These are phyloP conservation scores for Drosophila kokeensis DNA, from an alignment of 2,888 invertebrate genomes.

Conservation along the genomic window DNA sequence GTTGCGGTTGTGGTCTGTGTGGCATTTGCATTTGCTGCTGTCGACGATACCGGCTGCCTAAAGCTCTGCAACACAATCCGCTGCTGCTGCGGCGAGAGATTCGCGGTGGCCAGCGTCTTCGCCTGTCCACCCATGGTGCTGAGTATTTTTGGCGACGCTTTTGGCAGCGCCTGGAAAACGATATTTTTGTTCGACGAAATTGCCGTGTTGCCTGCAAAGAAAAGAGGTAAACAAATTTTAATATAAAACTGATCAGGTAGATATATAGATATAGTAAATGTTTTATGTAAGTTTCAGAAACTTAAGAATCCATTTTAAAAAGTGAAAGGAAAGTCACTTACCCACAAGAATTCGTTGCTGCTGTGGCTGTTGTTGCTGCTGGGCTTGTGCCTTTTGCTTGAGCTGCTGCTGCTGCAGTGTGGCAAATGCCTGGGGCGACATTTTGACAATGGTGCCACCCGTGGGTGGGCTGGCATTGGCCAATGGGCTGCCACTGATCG, in stretches of 20 bases:
- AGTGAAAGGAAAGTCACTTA: too few species aligned
- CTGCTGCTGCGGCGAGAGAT: slow-evolving; percentile 83
- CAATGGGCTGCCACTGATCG: slow-evolving; percentile 29
- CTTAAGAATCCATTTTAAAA: too few species aligned
- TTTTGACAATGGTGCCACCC: slow-evolving; percentile 79
- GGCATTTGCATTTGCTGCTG: slow-evolving; percentile 12
- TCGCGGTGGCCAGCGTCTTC: slow-evolving; percentile 65
- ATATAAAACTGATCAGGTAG: neutral
- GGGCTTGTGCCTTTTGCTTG: slow-evolving; percentile 67
- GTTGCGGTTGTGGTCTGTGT: slow-evolving; percentile 53
- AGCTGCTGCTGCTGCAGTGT: slow-evolving; percentile 84
- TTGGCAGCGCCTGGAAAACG: slow-evolving; percentile 66
- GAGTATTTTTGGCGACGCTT: slow-evolving; percentile 66
- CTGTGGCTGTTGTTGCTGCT: slow-evolving; percentile 46
- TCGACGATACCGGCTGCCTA: slow-evolving; percentile 75
- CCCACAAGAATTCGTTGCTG: slow-evolving; percentile 74
- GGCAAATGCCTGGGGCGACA: slow-evolving; percentile 83
- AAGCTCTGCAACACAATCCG: slow-evolving; percentile 83
- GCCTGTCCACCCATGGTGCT: slow-evolving; percentile 47
- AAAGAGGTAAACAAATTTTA: neutral
- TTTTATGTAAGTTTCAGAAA: too few species aligned
- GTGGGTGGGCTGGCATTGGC: slow-evolving; percentile 32
- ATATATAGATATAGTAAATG: neutral
- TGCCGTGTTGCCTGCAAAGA: slow-evolving; percentile 71
- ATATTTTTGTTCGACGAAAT: slow-evolving; percentile 75